A percentile compares a stretch with the other conserved stretches of the same genome.
These are phyloP conservation scores for Pygmarrhopalites habei DNA, from an alignment of 1,140 invertebrate genomes.

Conservation along the genomic window DNA sequence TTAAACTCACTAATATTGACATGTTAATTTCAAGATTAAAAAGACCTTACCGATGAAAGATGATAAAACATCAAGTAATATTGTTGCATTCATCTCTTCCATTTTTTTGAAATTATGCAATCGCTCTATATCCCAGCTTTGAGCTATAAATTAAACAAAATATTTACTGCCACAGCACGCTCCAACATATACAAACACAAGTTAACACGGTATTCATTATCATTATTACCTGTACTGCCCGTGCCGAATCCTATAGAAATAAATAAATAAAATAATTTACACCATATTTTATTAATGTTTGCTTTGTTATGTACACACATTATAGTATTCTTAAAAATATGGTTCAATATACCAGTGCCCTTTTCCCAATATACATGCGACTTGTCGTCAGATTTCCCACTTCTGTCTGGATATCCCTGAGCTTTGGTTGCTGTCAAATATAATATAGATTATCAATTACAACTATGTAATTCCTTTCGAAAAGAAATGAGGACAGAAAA, in stretches of 20 bases:
- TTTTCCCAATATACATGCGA: constrained; percentile 91
- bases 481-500: background rate
- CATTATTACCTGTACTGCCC: constrained; percentile 68
- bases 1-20: too few species aligned
- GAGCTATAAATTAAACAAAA: constrained; percentile 48
- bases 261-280: too few species aligned
- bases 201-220: too few species aligned
- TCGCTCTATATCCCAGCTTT: constrained; percentile 92
- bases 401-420: constrained; percentile 22
- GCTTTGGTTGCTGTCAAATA: constrained; percentile 39
- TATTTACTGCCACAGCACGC: too few species aligned
- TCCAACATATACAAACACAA: too few species aligned
- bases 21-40: too few species aligned
- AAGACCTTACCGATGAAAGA: constrained; percentile 58
- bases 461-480: background rate
- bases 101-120: constrained; percentile 76
- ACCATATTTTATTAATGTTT: too few species aligned
- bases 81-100: constrained; percentile 89
- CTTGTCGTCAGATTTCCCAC: constrained; percentile 57
- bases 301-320: too few species aligned
- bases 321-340: too few species aligned
- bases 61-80: constrained; percentile 67
- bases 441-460: background rate
- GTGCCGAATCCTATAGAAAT: constrained; percentile 96
- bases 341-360: too few species aligned